Evolutionary conservation across 2,888 invertebrate species (phyloP), one percentile per base, ranked within the genome.

Genomic region (Neoaliturus tenellus): DNA sequence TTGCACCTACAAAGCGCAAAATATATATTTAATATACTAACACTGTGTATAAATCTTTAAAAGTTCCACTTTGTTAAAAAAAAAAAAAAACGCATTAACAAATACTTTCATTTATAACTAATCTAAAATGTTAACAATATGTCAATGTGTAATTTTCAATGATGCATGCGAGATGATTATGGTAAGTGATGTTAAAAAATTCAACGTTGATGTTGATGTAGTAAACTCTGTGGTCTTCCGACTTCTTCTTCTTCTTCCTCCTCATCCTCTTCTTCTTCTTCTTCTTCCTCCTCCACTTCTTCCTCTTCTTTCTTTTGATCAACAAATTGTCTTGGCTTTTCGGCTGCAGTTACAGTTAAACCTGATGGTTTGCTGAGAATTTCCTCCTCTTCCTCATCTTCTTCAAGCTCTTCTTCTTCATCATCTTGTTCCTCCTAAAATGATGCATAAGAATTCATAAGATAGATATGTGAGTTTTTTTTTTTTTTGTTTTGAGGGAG

Each of bases 131-230:
- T 39, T 39, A 71, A 41, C 71, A 71, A 71, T 71, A 71, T 35
- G 28, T 39, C 8, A 39, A 23, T 71, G 23, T 39, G 39, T 71
- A 31, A 67, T 5, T 4, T 31, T 67, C 31, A 2, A 28, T 62
- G 62, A 62, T 62, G 62, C 23, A 67, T 31, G 67, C 39, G 14
- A 3, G 35, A 33, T 41, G 25, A n/a, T 48, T 28, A 28, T 28
- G 48, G 35, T 75, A 31, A 25, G 28, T 28, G n/a, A 35, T 69
- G 69, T 17, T 69, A 35, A 23, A 10, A 75, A 55, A 67, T 2
- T 48, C 48, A 82, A 82, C 82, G 82, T 17, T 71, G 82, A 28
- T 82, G 82, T 48, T 82, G 82, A 41, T 71, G 82, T 14, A 69
- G 82, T 41, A 82, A 71, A 51, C 71, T 71, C 35, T 82, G 82